These are phyloP conservation scores for Lepisosteus oculatus DNA, from an alignment of 2,113 vertebrate genomes.

Conservation along the genomic window DNA sequence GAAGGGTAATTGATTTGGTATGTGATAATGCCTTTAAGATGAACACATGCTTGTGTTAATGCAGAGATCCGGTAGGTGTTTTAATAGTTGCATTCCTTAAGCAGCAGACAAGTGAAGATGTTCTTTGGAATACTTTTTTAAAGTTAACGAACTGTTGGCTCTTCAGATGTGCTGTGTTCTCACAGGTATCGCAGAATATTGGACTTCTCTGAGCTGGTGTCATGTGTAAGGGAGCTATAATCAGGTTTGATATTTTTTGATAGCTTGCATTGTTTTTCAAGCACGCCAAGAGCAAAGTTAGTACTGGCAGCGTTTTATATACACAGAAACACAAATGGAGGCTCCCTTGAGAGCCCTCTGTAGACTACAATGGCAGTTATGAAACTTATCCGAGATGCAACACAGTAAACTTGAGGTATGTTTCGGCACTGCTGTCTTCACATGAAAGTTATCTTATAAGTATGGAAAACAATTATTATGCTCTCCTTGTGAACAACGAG, in stretches of 20 bases:
- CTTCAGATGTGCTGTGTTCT: not conserved
- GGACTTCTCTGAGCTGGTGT: constrained; percentile 22
- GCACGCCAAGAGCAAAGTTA: constrained; percentile 49
- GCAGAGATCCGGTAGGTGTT: too few species aligned
- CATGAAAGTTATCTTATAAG: constrained; percentile 33
- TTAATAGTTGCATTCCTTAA: not conserved
- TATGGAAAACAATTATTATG: constrained; percentile 31
- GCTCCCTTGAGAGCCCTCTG: constrained; percentile 48
- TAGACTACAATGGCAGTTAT: constrained; percentile 46
- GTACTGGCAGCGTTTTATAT: constrained; percentile 43
- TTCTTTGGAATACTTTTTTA: too few species aligned
- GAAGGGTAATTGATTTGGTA: too few species aligned
- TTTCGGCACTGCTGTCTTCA: constrained; percentile 31
- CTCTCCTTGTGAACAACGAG: constrained; percentile 28
- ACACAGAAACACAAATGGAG: constrained; percentile 48
- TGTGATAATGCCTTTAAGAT: too few species aligned
- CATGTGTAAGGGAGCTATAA: constrained; percentile 41
- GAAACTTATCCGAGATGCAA: constrained; percentile 42
- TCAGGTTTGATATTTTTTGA: constrained; percentile 51
- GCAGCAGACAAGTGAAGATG: too few species aligned
- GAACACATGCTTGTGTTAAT: too few species aligned
- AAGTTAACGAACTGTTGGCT: too few species aligned
- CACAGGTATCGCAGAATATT: constrained; percentile 15
- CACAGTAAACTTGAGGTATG: constrained; percentile 9
- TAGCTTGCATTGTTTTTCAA: constrained; percentile 51